phyloP scores from a whole-genome alignment of 2,113 vertebrate species.

The Ageneiosus marmoratus region DNA sequence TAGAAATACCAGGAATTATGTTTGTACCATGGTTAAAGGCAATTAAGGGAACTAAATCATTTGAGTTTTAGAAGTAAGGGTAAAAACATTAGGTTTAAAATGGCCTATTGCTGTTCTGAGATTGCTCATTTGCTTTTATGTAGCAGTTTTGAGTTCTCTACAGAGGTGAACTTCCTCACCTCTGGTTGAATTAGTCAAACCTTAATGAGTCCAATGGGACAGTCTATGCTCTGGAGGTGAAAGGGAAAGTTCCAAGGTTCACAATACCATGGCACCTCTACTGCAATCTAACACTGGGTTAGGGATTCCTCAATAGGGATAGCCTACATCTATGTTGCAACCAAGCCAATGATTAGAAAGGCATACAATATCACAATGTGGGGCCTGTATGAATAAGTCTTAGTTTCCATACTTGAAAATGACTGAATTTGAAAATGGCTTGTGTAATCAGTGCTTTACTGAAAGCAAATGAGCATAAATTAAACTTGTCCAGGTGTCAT shows the following conservation, averaged over 20 bases:
- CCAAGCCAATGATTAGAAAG: slow-evolving; percentile 11
- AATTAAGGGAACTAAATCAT: not conserved
- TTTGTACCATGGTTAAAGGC: not conserved
- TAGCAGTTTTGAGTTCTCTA: slow-evolving; percentile 45
- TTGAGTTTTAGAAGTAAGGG: not conserved
- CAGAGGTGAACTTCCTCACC: slow-evolving; percentile 64
- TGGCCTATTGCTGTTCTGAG: slow-evolving; percentile 51
- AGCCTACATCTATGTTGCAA: not conserved
- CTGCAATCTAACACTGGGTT: slow-evolving; percentile 16
- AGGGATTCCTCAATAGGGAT: not conserved
- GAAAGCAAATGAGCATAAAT: slow-evolving; percentile 4
- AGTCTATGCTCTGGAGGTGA: slow-evolving; percentile 53
- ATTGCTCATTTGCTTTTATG: slow-evolving; percentile 62
- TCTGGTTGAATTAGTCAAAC: slow-evolving; percentile 64
- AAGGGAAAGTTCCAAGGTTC: slow-evolving; percentile 48
- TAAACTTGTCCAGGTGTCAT: not conserved
- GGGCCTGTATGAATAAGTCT: slow-evolving; percentile 49
- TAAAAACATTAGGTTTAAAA: slow-evolving; percentile 32
- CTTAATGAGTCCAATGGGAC: slow-evolving; percentile 65
- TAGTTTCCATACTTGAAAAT: slow-evolving; percentile 59
- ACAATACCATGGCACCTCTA: slow-evolving; percentile 19
- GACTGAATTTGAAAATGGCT: slow-evolving; percentile 40
- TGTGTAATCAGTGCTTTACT: slow-evolving; percentile 47
- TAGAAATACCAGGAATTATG: not conserved
- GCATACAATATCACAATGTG: slow-evolving; percentile 48